Percentiles rank a stretch among this genome's conserved stretches.
These are phyloP conservation scores for Lordiphosa stackelbergi DNA, from an alignment of 1,140 invertebrate genomes.

Conservation along the genomic window DNA sequence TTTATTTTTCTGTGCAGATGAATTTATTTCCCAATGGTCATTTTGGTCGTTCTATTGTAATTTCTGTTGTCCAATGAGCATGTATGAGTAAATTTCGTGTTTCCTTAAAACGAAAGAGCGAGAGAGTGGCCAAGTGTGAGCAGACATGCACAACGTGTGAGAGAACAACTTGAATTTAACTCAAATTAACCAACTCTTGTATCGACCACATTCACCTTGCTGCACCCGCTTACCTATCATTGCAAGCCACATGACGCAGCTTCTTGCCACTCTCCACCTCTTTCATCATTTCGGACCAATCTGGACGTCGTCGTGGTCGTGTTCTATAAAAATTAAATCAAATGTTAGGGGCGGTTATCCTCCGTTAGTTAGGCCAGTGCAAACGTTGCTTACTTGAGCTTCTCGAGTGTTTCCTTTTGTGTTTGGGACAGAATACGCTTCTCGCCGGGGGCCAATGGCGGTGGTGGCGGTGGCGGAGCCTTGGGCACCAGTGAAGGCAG, in stretches of 20 bases:
- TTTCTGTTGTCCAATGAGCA: too few relatives aligned
- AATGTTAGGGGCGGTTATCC: constrained; percentile 63
- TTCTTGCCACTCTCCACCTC: constrained; percentile 89
- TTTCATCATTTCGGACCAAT: constrained; percentile 93
- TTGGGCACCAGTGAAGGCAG: constrained; percentile 73
- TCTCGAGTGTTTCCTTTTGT: constrained; percentile 80
- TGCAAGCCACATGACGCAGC: constrained; percentile 88
- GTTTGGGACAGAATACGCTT: constrained; percentile 77
- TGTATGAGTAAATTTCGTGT: too few relatives aligned
- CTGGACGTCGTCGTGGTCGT: constrained; percentile 87
- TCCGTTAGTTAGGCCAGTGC: constrained; percentile 78
- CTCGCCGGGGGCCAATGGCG: constrained; percentile 79
- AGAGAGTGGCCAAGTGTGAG: too few relatives aligned
- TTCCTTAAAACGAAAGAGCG: too few relatives aligned
- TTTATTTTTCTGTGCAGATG: too few relatives aligned
- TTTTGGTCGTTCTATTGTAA: too few relatives aligned
- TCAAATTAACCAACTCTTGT: neutral
- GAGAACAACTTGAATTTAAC: too few relatives aligned
- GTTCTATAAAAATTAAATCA: constrained; percentile 75
- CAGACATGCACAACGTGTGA: too few relatives aligned
- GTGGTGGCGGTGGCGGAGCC: constrained; percentile 84
- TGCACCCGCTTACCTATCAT: constrained; percentile 82
- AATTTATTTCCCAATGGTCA: too few relatives aligned
- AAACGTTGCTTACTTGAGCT: constrained; percentile 68
- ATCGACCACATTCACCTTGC: constrained; percentile 5